phyloP scores from a whole-genome alignment of 2,797 vertebrate genomes.

The Calcarius lapponicus region DNA sequence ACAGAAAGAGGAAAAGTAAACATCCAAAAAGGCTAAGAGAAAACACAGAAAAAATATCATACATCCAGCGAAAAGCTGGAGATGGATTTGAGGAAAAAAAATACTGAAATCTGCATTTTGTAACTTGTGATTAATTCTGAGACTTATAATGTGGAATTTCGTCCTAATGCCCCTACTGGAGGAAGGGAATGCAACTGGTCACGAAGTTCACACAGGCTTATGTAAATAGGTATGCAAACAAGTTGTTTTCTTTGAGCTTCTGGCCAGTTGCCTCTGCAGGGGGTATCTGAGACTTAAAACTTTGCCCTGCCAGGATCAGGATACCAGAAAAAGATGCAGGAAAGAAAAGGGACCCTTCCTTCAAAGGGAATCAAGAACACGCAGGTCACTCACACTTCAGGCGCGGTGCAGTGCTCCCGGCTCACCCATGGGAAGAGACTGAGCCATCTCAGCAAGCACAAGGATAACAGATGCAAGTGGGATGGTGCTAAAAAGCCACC shows the following conservation, averaged over 20 bases:
- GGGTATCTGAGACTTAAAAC: constrained; percentile 19
- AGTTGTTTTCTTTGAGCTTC: constrained; percentile 56
- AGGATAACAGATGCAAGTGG: neutral
- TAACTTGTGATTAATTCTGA: constrained; percentile 40
- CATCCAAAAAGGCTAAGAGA: neutral
- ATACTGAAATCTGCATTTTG: neutral
- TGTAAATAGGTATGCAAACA: constrained; percentile 53
- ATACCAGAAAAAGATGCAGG: constrained; percentile 22
- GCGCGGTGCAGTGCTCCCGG: fast-evolving
- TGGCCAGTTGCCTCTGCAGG: constrained; percentile 43
- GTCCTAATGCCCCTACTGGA: constrained; percentile 42
- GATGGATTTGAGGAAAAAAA: neutral
- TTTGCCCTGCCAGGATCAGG: neutral
- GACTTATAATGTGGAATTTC: constrained; percentile 51
- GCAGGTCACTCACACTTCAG: neutral
- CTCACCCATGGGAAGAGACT: neutral
- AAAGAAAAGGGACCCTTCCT: neutral
- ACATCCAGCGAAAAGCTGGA: neutral
- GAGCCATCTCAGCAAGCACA: neutral
- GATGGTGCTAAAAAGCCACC: neutral
- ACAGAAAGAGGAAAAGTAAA: constrained; percentile 31
- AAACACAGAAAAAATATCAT: neutral
- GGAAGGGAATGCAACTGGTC: constrained; percentile 52
- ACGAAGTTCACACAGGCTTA: constrained; percentile 67
- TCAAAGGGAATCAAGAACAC: neutral